Evolutionary conservation across 1,140 invertebrate species (phyloP).

Genomic region (Bombus cullumanus): DNA sequence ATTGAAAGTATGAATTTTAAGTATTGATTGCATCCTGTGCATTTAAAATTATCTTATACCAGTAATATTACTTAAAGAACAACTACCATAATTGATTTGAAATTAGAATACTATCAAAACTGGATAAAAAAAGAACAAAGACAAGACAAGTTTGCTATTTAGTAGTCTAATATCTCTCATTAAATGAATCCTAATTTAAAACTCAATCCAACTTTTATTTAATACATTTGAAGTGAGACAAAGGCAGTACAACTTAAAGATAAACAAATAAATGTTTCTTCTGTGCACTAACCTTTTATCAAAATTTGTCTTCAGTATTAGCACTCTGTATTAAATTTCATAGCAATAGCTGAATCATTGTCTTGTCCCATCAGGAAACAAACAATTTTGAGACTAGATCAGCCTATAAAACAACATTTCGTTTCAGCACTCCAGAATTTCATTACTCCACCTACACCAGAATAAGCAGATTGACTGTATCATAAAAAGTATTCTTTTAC

Average conservation of each 20-base stretch:
- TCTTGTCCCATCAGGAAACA: slow-evolving; percentile 3
- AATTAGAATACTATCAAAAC: background rate
- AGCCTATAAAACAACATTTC: slow-evolving; percentile 3
- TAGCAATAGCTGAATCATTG: background rate
- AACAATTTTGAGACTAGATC: background rate
- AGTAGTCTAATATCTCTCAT: background rate
- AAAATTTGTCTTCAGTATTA: background rate
- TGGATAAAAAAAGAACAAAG: background rate
- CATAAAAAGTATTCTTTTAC: no score
- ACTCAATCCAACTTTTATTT: background rate
- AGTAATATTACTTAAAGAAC: background rate
- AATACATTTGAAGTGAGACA: no score
- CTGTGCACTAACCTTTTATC: slow-evolving; percentile 6
- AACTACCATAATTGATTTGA: background rate
- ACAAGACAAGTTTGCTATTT: background rate
- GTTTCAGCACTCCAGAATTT: slow-evolving; percentile 8
- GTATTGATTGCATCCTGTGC: no score
- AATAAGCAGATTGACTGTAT: background rate
- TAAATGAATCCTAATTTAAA: background rate
- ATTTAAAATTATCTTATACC: background rate
- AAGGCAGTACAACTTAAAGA: background rate
- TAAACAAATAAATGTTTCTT: slow-evolving; percentile 10
- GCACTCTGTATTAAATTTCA: background rate
- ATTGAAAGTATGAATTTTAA: no score
- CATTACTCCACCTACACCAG: slow-evolving; percentile 4